Evolutionary conservation across 2,113 vertebrate species (phyloP).

Genomic region (Bos indicus): DNA sequence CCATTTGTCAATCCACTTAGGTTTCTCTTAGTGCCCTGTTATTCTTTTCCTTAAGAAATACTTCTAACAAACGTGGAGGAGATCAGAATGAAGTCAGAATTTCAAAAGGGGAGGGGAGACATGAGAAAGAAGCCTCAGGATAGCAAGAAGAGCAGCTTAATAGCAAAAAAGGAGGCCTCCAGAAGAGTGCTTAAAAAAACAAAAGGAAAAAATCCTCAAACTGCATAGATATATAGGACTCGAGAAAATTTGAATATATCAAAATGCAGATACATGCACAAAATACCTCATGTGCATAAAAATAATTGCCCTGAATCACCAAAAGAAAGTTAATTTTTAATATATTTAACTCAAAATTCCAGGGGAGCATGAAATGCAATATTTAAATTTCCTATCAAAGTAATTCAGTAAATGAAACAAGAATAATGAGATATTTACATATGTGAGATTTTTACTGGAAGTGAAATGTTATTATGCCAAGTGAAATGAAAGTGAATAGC

Average conservation of each 20-base stretch:
- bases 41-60: not conserved
- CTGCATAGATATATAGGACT: not conserved
- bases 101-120: not conserved
- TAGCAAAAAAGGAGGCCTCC: not conserved
- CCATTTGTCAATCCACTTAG: not conserved
- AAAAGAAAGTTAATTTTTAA: not conserved
- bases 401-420: not conserved
- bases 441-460: not conserved
- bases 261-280: not conserved
- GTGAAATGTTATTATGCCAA: not conserved
- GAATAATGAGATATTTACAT: not conserved
- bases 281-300: not conserved
- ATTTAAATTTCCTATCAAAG: not conserved
- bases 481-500: not conserved
- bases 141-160: not conserved
- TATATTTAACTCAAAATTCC: not conserved
- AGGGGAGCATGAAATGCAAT: not conserved
- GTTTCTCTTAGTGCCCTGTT: not conserved
- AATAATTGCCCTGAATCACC: not conserved
- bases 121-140: not conserved
- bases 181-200: not conserved
- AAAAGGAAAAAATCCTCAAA: not conserved
- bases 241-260: not conserved
- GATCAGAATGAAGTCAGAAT: not conserved
- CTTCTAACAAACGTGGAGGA: not conserved